phyloP scores from a whole-genome alignment of 1,140 invertebrate genomes.

The Dendroctonus ponderosae region DNA sequence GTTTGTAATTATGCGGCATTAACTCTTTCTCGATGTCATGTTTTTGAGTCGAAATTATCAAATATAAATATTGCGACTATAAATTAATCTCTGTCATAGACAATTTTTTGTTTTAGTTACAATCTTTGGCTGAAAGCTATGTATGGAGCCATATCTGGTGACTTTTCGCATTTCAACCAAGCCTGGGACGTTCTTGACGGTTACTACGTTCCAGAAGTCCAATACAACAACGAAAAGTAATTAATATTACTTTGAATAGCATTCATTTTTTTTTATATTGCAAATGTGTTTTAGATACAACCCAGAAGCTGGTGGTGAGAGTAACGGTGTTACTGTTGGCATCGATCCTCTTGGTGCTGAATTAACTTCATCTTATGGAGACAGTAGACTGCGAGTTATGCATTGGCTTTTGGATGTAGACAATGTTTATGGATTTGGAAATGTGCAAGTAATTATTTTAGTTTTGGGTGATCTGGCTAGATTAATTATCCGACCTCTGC shows the following conservation, averaged over 20 bases:
- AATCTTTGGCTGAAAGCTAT: slow-evolving; percentile 31
- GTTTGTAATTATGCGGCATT: too few relatives aligned
- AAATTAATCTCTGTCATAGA: too few relatives aligned
- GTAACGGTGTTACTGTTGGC: slow-evolving; percentile 6
- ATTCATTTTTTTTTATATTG: slow-evolving; percentile 1
- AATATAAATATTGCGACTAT: not conserved
- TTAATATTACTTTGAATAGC: slow-evolving; percentile 2
- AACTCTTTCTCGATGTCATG: too few relatives aligned
- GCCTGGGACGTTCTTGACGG: slow-evolving; percentile 28
- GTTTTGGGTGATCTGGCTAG: slow-evolving; percentile 1
- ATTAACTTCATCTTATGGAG: slow-evolving; percentile 21
- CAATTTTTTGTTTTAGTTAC: slow-evolving; percentile 32
- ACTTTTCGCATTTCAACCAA: slow-evolving; percentile 23
- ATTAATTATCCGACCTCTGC: not conserved
- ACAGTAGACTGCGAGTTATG: slow-evolving; percentile 18
- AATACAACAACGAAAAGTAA: slow-evolving; percentile 28
- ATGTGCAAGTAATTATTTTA: slow-evolving; percentile 7
- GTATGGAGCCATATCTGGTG: slow-evolving; percentile 15
- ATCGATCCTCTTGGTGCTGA: slow-evolving; percentile 23
- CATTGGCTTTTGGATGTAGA: slow-evolving; percentile 32
- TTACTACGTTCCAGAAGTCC: slow-evolving; percentile 19
- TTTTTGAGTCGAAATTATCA: too few relatives aligned
- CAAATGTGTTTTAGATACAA: slow-evolving; percentile 12
- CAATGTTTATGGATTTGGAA: slow-evolving; percentile 32
- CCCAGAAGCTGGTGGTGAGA: slow-evolving; percentile 4